phyloP scores from a whole-genome alignment of 2,888 invertebrate species.

The Cosmia trapezina region DNA sequence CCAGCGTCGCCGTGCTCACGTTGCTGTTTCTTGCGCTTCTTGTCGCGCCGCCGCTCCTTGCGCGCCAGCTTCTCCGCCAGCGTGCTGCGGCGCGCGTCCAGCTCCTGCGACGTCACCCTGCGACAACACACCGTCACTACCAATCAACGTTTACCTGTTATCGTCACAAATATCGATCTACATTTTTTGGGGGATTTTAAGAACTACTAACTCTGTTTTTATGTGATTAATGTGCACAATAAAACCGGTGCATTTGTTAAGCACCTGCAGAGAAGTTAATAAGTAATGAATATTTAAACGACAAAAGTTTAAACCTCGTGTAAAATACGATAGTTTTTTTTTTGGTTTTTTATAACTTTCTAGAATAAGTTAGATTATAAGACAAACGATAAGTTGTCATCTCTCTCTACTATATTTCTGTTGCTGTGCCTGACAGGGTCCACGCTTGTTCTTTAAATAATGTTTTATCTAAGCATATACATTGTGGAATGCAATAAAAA shows the following conservation, averaged over 20 bases:
- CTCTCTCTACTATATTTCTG: too few species aligned
- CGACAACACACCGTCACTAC: constrained; percentile 25
- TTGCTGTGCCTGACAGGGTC: too few species aligned
- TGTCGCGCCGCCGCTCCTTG: constrained; percentile 93
- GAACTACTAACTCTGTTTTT: neutral
- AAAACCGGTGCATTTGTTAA: neutral
- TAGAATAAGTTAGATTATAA: too few species aligned
- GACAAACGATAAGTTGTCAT: too few species aligned
- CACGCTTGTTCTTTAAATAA: too few species aligned
- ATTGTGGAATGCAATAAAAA: too few species aligned
- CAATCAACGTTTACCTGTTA: neutral
- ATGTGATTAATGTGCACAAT: neutral
- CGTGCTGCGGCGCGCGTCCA: constrained; percentile 92
- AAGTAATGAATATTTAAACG: too few species aligned
- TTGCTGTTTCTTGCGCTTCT: constrained; percentile 92
- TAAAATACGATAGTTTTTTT: too few species aligned
- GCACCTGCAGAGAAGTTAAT: neutral
- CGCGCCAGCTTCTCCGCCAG: constrained; percentile 93
- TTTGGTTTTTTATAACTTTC: too few species aligned
- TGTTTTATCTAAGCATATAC: too few species aligned
- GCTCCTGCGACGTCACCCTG: constrained; percentile 89
- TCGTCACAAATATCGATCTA: neutral
- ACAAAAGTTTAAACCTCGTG: too few species aligned
- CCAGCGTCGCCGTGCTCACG: constrained; percentile 72
- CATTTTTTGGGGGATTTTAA: neutral